Conservation (phyloP, 2,113 vertebrate genomes). For the Vulpes lagopus region DNA sequence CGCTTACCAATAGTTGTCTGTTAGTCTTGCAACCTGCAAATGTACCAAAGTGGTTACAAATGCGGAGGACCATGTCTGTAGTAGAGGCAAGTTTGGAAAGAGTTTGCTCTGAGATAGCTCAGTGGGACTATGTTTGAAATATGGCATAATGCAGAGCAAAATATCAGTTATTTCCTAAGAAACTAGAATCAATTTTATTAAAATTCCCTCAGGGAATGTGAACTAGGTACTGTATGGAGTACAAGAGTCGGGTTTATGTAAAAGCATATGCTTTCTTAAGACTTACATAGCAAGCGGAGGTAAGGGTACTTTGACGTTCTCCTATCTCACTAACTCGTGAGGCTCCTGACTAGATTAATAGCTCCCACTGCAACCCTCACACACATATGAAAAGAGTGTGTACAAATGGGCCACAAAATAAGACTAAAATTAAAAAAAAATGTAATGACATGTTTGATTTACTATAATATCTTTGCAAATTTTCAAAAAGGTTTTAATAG, state of each 20-base stretch:
- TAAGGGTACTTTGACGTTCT: neutral
- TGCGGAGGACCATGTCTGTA: neutral
- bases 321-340: neutral
- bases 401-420: neutral
- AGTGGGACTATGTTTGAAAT: slow-evolving; percentile 17
- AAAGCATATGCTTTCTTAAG: neutral
- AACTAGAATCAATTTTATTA: neutral
- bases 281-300: neutral
- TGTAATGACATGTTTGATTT: neutral
- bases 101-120: neutral
- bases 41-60: neutral
- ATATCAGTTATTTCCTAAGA: neutral
- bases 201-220: neutral
- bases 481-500: slow-evolving; percentile 12
- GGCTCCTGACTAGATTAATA: neutral
- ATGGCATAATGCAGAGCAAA: neutral
- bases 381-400: neutral
- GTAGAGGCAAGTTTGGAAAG: neutral
- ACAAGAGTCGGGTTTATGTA: neutral
- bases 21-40: neutral
- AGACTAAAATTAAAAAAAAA: neutral
- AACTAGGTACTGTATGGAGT: neutral
- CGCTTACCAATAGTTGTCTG: slow-evolving; percentile 41
- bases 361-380: accelerated
- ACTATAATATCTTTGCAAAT: neutral